phyloP scores from a whole-genome alignment of 2,888 invertebrate genomes.

The Homarus gammarus region DNA sequence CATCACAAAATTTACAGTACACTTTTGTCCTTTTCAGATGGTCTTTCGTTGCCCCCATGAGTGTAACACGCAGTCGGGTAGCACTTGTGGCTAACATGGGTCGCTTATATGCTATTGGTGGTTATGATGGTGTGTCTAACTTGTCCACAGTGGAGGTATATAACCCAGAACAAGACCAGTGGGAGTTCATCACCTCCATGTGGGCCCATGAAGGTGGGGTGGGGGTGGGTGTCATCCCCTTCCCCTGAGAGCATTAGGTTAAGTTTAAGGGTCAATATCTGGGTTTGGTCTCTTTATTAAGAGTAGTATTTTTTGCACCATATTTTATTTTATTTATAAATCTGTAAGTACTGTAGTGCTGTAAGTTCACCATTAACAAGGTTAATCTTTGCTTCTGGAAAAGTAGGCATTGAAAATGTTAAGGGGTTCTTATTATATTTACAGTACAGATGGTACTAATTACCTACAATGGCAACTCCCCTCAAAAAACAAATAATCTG shows the following conservation, averaged over 20 bases:
- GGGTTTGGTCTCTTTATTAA: background rate
- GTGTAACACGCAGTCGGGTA: conserved; percentile 89
- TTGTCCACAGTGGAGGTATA: conserved; percentile 90
- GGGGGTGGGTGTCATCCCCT: conserved; percentile 90
- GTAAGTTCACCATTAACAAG: background rate
- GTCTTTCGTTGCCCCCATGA: conserved; percentile 89
- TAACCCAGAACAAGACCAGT: conserved; percentile 86
- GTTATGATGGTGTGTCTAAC: conserved; percentile 87
- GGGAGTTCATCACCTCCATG: conserved; percentile 89
- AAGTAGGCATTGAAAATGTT: too few relatives aligned
- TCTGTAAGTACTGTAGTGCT: background rate
- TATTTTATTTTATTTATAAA: background rate
- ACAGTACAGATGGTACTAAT: background rate
- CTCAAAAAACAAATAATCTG: too few relatives aligned
- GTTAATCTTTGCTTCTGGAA: background rate
- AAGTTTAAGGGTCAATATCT: background rate
- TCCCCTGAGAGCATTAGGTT: conserved; percentile 56
- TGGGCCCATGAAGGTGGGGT: conserved; percentile 93
- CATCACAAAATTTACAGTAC: background rate
- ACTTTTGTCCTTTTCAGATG: conserved; percentile 82
- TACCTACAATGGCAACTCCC: background rate
- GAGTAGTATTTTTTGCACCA: background rate
- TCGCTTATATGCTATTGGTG: conserved; percentile 90
- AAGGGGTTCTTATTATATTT: background rate
- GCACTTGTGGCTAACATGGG: conserved; percentile 91